These are phyloP conservation scores for Cheirogaleus major DNA, from an alignment of 2,797 vertebrate genomes.

Conservation along the genomic window DNA sequence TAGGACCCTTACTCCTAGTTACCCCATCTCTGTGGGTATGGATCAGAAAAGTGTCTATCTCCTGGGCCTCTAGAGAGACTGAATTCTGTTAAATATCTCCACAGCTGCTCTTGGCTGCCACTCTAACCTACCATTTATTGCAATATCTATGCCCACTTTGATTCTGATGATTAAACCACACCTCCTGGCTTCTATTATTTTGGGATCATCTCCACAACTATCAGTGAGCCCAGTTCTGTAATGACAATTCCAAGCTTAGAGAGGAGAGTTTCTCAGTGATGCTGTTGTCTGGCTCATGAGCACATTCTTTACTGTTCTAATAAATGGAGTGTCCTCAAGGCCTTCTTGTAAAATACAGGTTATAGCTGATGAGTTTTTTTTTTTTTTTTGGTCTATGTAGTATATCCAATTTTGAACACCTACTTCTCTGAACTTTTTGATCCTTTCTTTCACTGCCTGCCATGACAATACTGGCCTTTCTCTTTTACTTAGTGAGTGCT, in stretches of 20 bases:
- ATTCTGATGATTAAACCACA: neutral
- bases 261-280: neutral
- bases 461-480: neutral
- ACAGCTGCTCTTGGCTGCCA: neutral
- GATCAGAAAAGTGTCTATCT: neutral
- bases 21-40: neutral
- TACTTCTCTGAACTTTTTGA: neutral
- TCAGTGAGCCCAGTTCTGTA: neutral
- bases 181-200: neutral
- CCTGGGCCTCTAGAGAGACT: neutral
- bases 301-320: neutral
- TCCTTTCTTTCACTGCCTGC: neutral
- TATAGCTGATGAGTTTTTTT: neutral
- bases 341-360: neutral
- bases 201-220: neutral
- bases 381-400: neutral
- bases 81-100: neutral
- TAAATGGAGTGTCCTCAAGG: neutral
- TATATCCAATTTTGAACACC: neutral
- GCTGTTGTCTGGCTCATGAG: neutral
- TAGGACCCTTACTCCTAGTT: neutral
- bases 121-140: neutral
- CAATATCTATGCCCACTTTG: neutral
- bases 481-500: neutral
- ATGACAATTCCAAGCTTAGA: neutral